Percentiles rank a stretch among this genome's conserved stretches.
Conservation (phyloP, 37 sponge, comb jelly and placozoan species). For the Ianthella basta region DNA sequence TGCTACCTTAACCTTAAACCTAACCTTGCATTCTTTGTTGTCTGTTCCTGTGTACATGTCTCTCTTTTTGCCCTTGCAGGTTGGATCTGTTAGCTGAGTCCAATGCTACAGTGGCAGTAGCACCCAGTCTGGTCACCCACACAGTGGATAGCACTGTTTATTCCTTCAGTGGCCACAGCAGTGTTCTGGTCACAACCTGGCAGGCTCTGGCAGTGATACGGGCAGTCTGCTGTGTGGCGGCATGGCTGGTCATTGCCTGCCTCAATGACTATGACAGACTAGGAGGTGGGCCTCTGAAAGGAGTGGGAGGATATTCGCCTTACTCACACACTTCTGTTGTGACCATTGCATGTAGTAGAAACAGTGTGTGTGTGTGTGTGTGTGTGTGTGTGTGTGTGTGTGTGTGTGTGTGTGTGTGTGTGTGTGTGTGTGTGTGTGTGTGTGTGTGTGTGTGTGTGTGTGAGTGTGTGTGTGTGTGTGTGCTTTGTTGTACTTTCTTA, state of each 20-base stretch:
- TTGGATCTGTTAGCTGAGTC: neutral
- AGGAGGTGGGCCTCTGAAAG: conserved; percentile 40
- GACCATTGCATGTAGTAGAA: neutral
- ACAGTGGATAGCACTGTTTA: conserved; percentile 18
- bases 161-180: neutral
- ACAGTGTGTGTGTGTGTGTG: conserved; percentile 84
- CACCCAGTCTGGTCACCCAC: conserved; percentile 24
- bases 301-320: no score
- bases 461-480: conserved; percentile 18
- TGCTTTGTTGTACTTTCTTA: neutral
- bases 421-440: conserved; percentile 61
- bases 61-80: neutral
- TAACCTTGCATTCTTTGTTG: neutral
- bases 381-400: conserved; percentile 85
- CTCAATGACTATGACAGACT: conserved; percentile 45
- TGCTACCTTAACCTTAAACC: no score
- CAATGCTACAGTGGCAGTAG: neutral
- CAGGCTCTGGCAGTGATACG: conserved; percentile 44
- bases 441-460: conserved; percentile 50
- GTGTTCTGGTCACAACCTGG: conserved; percentile 37
- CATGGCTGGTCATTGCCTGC: conserved; percentile 56
- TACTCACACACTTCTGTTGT: neutral
- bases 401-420: conserved; percentile 87
- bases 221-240: conserved; percentile 44
- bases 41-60: neutral